A percentile compares a stretch with the other conserved stretches of the same genome.
phyloP scores from a whole-genome alignment of 2,113 vertebrate species.

The Microcebus murinus region DNA sequence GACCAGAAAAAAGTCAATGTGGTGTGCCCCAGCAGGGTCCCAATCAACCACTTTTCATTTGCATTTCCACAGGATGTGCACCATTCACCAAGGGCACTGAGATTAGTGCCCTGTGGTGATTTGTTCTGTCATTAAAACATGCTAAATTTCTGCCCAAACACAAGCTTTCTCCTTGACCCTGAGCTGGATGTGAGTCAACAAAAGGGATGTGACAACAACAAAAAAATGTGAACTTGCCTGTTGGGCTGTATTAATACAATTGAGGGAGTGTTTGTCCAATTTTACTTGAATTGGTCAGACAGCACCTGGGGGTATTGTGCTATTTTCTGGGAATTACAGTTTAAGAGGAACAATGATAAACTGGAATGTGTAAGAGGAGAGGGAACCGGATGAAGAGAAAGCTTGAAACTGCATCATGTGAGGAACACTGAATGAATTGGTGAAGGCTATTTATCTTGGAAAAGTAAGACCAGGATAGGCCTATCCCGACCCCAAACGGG shows the following conservation, averaged over 20 bases:
- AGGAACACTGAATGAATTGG: neutral
- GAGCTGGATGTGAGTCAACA: constrained; percentile 9
- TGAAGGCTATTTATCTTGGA: neutral
- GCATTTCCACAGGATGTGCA: neutral
- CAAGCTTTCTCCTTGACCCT: neutral
- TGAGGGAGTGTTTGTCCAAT: neutral
- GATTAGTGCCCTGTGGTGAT: neutral
- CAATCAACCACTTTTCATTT: neutral
- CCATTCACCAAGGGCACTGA: neutral
- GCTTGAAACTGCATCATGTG: neutral
- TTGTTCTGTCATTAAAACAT: neutral
- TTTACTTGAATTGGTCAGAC: neutral
- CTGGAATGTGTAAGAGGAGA: neutral
- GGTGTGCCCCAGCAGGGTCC: neutral
- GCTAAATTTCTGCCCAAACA: neutral
- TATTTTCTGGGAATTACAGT: constrained; percentile 13
- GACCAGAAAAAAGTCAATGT: neutral
- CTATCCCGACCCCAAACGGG: constrained; percentile 53
- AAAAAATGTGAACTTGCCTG: neutral
- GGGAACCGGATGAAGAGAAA: neutral
- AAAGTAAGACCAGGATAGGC: neutral
- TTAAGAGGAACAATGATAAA: neutral
- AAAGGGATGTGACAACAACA: neutral
- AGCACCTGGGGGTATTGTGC: neutral
- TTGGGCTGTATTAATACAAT: constrained; percentile 16